These are phyloP conservation scores for Akabosia matsudoensis DNA, from an alignment of 1,140 invertebrate species.

Conservation along the genomic window DNA sequence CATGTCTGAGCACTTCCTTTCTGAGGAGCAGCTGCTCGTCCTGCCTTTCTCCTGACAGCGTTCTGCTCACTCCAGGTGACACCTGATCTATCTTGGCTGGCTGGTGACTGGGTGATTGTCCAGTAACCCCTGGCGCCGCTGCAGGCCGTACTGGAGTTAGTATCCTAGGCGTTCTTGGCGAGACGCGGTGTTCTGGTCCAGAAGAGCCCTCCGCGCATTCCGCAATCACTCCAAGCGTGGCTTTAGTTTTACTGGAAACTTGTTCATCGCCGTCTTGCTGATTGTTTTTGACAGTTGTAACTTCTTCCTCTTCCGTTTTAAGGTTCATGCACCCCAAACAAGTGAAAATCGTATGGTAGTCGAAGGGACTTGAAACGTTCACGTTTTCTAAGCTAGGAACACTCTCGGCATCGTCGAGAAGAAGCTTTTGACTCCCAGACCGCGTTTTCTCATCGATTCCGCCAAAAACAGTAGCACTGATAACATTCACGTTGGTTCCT, in stretches of 20 bases:
- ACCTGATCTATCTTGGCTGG: not conserved
- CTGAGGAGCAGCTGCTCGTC: constrained; percentile 50
- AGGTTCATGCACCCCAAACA: constrained; percentile 34
- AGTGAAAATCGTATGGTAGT: constrained; percentile 29
- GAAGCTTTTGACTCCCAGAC: not conserved
- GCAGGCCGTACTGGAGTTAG: not conserved
- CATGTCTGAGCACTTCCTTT: constrained; percentile 56
- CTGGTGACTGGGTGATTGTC: not conserved
- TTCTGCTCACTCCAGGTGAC: not conserved
- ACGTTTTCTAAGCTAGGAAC: not conserved
- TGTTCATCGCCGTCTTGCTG: not conserved
- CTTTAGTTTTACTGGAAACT: not conserved
- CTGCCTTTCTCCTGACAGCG: constrained; percentile 19
- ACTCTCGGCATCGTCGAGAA: constrained; percentile 8
- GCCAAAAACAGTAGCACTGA: not conserved
- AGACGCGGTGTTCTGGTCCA: not conserved
- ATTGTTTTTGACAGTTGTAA: not conserved
- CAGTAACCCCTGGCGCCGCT: not conserved
- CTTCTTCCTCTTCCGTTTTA: not conserved
- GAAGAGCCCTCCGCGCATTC: not conserved
- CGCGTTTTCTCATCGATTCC: not conserved
- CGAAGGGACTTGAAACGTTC: constrained; percentile 15
- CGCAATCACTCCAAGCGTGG: not conserved
- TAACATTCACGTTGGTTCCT: not conserved
- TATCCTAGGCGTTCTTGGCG: not conserved